Evolutionary conservation across 35 echinoderm and acorn worm genomes (phyloP).

Genomic region (Apostichopus californicus): DNA sequence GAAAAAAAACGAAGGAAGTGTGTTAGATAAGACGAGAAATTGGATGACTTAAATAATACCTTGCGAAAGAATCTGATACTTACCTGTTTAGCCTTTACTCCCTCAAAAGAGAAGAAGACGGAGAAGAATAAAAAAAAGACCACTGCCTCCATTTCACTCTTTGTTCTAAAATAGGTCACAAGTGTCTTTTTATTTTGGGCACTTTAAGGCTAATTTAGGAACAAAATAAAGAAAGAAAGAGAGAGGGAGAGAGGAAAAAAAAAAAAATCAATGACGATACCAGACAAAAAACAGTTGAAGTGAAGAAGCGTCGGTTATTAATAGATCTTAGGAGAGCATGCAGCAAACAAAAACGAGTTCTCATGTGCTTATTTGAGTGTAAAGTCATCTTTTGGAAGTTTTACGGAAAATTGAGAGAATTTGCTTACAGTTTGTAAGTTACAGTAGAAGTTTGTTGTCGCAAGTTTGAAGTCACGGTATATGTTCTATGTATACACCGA

Average conservation of each 20-base stretch:
- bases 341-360: background rate
- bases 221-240: background rate
- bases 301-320: background rate
- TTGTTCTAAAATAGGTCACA: slow-evolving; percentile 1
- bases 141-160: background rate
- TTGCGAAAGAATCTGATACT: background rate
- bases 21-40: background rate
- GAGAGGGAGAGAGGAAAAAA: background rate
- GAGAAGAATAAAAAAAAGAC: background rate
- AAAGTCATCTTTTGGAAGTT: background rate
- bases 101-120: background rate
- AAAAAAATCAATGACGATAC: background rate
- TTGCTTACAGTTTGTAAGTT: no score
- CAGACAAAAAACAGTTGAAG: background rate
- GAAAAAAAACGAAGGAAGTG: background rate
- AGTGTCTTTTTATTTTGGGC: background rate
- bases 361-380: background rate
- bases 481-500: no score
- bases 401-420: no score
- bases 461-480: no score
- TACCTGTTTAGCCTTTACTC: background rate
- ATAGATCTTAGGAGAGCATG: background rate
- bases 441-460: no score
- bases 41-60: background rate
- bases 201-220: background rate